Evolutionary conservation across 1,140 invertebrate species (phyloP).

Genomic region (Leptoteleia sp.): DNA sequence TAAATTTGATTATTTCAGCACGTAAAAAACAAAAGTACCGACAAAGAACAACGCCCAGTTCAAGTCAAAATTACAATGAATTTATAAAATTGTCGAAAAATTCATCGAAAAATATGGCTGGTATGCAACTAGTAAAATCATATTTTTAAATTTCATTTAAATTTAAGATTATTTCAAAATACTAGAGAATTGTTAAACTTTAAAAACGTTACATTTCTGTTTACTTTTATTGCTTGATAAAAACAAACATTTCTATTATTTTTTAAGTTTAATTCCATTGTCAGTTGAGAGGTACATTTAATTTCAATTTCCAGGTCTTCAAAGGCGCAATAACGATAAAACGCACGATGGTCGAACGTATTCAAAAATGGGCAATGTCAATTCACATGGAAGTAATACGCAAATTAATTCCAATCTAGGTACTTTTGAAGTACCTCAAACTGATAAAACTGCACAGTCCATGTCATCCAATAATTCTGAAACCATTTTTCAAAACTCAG

Average conservation of each 20-base stretch:
- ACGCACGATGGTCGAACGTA: conserved; percentile 26
- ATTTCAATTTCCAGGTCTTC: conserved; percentile 60
- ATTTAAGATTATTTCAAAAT: too few species aligned
- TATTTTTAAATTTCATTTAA: too few species aligned
- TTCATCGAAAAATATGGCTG: conserved; percentile 54
- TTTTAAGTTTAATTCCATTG: neutral
- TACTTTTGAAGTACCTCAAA: conserved; percentile 64
- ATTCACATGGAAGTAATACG: conserved; percentile 41
- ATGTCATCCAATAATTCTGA: conserved; percentile 74
- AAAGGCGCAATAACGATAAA: conserved; percentile 64
- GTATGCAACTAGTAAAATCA: conserved; percentile 49
- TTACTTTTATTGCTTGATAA: neutral
- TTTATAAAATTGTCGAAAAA: conserved; percentile 68
- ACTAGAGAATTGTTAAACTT: too few species aligned
- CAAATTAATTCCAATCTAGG: conserved; percentile 52
- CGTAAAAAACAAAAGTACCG: conserved; percentile 69
- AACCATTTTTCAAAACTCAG: conserved; percentile 39
- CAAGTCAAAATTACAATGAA: conserved; percentile 68
- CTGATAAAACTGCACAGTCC: conserved; percentile 78
- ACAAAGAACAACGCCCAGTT: conserved; percentile 65
- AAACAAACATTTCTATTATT: conserved; percentile 3
- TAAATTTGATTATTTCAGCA: conserved; percentile 50
- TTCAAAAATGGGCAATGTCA: conserved; percentile 48
- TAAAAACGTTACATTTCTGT: neutral
- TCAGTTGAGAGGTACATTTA: neutral